Evolutionary conservation across 2,888 invertebrate genomes (phyloP).

Genomic region (Dasysyrphus tricinctus): DNA sequence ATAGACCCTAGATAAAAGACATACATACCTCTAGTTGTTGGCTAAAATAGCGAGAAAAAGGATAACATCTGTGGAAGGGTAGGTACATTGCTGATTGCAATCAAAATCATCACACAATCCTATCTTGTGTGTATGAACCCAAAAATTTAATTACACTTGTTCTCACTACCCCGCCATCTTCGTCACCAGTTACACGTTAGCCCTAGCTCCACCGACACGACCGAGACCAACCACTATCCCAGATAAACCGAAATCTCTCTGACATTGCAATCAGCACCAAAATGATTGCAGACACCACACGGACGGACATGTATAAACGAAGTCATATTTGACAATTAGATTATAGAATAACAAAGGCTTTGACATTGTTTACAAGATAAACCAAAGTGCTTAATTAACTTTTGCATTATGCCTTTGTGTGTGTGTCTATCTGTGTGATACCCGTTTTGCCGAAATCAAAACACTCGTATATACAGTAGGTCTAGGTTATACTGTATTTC

Average conservation of each 20-base stretch:
- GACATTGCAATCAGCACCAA: slow-evolving; percentile 65
- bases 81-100: slow-evolving; percentile 55
- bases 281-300: slow-evolving; percentile 57
- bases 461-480: neutral
- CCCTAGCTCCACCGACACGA: no score
- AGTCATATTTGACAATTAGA: slow-evolving; percentile 74
- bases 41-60: slow-evolving; percentile 19
- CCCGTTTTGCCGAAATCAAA: slow-evolving; percentile 18
- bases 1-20: neutral
- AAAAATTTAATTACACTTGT: slow-evolving; percentile 61
- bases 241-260: neutral
- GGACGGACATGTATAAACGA: slow-evolving; percentile 41
- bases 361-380: slow-evolving; percentile 73
- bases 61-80: slow-evolving; percentile 21
- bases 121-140: slow-evolving; percentile 34
- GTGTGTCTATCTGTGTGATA: slow-evolving; percentile 24
- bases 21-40: neutral
- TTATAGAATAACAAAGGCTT: slow-evolving; percentile 75
- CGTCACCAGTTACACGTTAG: neutral
- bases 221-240: no score
- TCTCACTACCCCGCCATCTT: neutral
- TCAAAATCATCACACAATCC: slow-evolving; percentile 47
- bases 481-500: neutral
- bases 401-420: slow-evolving; percentile 49
- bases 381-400: slow-evolving; percentile 73